Evolutionary conservation across 1,140 invertebrate species (phyloP).

Genomic region (Aphis gossypii): DNA sequence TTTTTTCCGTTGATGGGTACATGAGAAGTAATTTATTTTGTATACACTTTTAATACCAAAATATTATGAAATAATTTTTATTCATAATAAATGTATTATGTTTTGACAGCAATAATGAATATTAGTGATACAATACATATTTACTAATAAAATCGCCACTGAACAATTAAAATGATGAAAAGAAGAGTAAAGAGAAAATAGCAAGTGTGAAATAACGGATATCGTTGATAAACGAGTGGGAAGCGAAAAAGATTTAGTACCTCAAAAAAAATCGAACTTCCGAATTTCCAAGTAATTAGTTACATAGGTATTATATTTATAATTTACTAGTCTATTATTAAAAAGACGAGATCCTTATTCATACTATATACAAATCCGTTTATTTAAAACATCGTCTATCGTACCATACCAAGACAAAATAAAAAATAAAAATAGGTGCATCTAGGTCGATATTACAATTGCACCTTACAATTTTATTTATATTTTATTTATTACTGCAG

Average conservation of each 20-base stretch:
- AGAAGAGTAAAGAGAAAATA: neutral
- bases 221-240: neutral
- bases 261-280: neutral
- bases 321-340: neutral
- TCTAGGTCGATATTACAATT: neutral
- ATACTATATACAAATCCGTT: neutral
- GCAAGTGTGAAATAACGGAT: neutral
- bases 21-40: neutral
- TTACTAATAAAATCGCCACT: neutral
- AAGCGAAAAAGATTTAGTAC: neutral
- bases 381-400: neutral
- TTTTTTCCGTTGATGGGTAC: neutral
- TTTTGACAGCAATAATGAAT: neutral
- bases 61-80: neutral
- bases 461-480: neutral
- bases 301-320: neutral
- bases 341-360: neutral
- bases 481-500: too few relatives aligned
- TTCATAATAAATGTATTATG: neutral
- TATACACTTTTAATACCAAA: neutral
- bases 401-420: too few relatives aligned
- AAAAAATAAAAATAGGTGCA: neutral
- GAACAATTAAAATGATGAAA: neutral
- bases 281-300: neutral
- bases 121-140: neutral